Percentiles rank a stretch among this genome's conserved stretches.
Evolutionary conservation across 2,113 vertebrate genomes (phyloP).

Genomic region (Petromus typicus): DNA sequence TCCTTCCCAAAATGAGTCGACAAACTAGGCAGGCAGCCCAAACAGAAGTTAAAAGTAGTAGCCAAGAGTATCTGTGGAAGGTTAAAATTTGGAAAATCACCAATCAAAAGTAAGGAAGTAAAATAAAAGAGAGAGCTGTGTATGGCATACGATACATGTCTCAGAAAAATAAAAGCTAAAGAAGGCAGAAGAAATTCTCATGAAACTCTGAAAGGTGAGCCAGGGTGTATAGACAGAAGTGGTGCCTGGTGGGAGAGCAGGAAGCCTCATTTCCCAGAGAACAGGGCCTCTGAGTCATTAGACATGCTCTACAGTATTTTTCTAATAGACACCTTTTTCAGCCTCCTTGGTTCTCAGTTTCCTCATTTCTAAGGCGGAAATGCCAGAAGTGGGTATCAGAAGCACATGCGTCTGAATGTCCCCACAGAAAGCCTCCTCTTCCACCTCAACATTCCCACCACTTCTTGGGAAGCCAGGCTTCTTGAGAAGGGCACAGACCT

Average conservation of each 20-base stretch:
- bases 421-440: not conserved
- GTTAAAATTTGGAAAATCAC: not conserved
- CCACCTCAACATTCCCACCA: not conserved
- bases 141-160: not conserved
- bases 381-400: not conserved
- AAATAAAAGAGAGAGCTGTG: not conserved
- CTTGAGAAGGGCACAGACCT: not conserved
- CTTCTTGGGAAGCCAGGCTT: not conserved
- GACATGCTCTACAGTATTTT: accelerated
- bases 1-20: not conserved
- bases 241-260: accelerated
- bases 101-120: not conserved
- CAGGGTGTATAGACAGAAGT: not conserved
- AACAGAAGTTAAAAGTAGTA: not conserved
- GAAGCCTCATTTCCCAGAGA: not conserved
- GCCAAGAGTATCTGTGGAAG: not conserved
- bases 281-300: not conserved
- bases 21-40: not conserved
- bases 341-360: not conserved
- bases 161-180: not conserved
- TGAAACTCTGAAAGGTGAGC: not conserved
- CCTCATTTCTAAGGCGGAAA: not conserved
- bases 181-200: not conserved
- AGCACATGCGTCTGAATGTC: not conserved
- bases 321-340: not conserved